Base-by-base conservation (phyloP, 2,888 invertebrate genomes). In the Camponotus fellah region DNA sequence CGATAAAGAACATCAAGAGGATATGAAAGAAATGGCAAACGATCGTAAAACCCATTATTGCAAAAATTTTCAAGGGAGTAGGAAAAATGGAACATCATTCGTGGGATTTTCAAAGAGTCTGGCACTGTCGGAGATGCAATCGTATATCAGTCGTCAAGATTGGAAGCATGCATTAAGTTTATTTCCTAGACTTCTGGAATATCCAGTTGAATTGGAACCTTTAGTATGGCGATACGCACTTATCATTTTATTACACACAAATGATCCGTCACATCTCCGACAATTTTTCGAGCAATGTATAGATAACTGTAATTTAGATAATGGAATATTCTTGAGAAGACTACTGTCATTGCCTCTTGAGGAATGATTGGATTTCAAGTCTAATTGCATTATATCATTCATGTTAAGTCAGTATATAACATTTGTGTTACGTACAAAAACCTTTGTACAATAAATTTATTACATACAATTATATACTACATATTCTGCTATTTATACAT, bases 101-200 rank as follows among this genome's bases (percentile, higher is more conserved):
- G 49, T 64, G 46, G 79, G 71, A 37, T 69, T 80, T 32, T 80
- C 79, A 8, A 80, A 71, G 12, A 80, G 46, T 26, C 46, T 80
- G 12, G 26, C 12, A 46, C 26, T 80, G 12, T 62, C 34, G 4
- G 71, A 80, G 37, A 80, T 80, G 71, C 71, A 62, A 62, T 60
- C 46, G 10, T 80, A 80, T 8, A 49, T 80, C 12, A 17, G 37
- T 3, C 79, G 37, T 60, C 71, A 80, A 60, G 71, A 80, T 26
- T 80, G 79, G 79, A 71, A 49, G 12, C 60, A 62, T 12, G 79
- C 79, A 0, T n/a, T 56, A 17, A 26, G 49, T 17, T 71, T 80
- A 46, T 46, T 80, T 60, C 46, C 58, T 12, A 46, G 6, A 49
- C 71, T 80, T 37, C 46, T 80, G 0, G 71, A 80, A 62, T 71